Base-by-base conservation (phyloP, 2,888 invertebrate genomes). In the Tanaodytes sp. region DNA sequence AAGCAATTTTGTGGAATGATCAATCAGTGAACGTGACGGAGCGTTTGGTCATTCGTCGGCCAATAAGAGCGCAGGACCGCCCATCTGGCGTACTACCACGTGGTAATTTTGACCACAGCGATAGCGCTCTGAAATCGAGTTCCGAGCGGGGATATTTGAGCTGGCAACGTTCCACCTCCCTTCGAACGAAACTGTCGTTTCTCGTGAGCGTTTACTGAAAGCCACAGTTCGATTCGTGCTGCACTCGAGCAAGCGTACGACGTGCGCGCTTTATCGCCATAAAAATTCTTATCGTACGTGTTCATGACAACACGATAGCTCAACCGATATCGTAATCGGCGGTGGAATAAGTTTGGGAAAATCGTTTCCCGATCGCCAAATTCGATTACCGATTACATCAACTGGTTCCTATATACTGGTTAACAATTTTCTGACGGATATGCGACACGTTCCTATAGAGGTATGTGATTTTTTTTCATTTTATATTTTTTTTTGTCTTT, bases 61-160 rank as follows among this genome's bases (percentile, higher is more conserved):
- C 80, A 80, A 80, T 79, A 62, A 71, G 71, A 43, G 46, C 45
- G 48, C 59, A 72, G 76, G 75, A 76, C 77, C 76, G 79, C 65
- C 39, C 69, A 43, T 51, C 39, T 46, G 12, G 33, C 31, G 48
- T 15, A 20, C 19, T 31, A 64, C 67, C 71, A 72, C 73, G 72
- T 71, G 61, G 48, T 57, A 57, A 46, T 63, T 72, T 65, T 65
- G 58, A 69, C 61, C 64, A 61, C 51, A 30, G 48, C 49, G 59
- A 59, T 42, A 42, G 27, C 39, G 27, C 33, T 31, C 31, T 33
- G 33, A 43, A 59, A 43, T 36, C 23, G 33, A 42, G 42, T 23
- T 36, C 4, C 49, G 19, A 59, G 51, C 49, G 62, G 62, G 62
- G 62, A 54, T 52, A 61, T 39, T 12, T 36, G 19, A 39, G 46